Evolutionary conservation across 1,140 invertebrate species (phyloP).

Genomic region (Oscheius sp.): DNA sequence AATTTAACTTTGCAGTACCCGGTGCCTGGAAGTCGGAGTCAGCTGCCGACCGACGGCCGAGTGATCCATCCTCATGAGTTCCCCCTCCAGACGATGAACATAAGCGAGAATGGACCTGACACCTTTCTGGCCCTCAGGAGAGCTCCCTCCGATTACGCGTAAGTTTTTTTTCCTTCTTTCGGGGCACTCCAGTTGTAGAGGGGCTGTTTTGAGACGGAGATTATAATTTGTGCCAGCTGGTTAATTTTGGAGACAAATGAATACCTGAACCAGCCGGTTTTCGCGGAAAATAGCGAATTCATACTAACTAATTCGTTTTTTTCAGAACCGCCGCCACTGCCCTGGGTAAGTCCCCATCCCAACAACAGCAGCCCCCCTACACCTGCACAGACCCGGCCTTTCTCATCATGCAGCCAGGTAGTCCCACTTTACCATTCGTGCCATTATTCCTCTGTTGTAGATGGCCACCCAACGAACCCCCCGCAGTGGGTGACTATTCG

Average conservation of each 20-base stretch:
- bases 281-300: too few relatives aligned
- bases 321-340: too few relatives aligned
- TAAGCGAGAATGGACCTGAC: conserved; percentile 13
- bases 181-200: too few relatives aligned
- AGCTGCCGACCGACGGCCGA: neutral
- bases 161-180: neutral
- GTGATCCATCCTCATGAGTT: conserved; percentile 3
- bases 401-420: neutral
- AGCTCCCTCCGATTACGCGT: conserved; percentile 24
- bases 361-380: neutral
- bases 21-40: neutral
- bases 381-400: neutral
- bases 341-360: too few relatives aligned
- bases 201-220: too few relatives aligned
- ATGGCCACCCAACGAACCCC: neutral
- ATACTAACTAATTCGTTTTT: too few relatives aligned
- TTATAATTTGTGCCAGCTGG: too few relatives aligned
- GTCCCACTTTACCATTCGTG: neutral
- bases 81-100: conserved; percentile 15
- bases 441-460: neutral
- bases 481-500: conserved; percentile 10
- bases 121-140: conserved; percentile 18
- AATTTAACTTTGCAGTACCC: neutral
- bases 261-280: too few relatives aligned
- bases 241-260: too few relatives aligned